Evolutionary conservation across 1,140 invertebrate genomes (phyloP).

Genomic region (Camponotus floridanus): DNA sequence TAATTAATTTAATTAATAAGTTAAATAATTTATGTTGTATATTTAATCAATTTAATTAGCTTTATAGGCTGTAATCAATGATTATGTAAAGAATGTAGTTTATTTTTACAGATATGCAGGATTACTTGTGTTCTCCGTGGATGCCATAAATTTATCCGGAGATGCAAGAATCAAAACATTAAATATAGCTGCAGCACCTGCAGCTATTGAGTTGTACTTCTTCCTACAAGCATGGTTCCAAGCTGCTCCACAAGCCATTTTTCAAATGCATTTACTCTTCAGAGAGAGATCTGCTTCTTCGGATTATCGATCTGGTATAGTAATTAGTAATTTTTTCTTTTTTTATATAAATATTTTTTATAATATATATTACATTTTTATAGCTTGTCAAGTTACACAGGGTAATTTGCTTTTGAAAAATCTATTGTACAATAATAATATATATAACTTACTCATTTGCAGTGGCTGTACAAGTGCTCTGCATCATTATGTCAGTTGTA

Average conservation of each 20-base stretch:
- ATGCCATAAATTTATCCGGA: constrained; percentile 88
- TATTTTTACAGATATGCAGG: constrained; percentile 87
- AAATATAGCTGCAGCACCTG: constrained; percentile 86
- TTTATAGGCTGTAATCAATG: not conserved
- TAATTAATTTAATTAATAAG: constrained; percentile 11
- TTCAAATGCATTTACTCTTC: constrained; percentile 88
- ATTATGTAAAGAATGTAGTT: not conserved
- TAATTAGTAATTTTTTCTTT: not conserved
- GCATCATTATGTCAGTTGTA: constrained; percentile 88
- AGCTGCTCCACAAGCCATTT: constrained; percentile 90
- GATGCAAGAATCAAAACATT: constrained; percentile 88
- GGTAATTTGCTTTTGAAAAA: not conserved
- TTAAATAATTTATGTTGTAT: not conserved
- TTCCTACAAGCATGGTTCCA: constrained; percentile 92
- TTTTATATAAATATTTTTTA: not conserved
- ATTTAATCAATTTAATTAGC: not conserved
- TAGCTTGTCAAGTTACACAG: not conserved
- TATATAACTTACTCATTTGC: constrained; percentile 77
- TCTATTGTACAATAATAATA: constrained; percentile 18
- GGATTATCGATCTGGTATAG: constrained; percentile 80
- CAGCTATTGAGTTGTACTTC: constrained; percentile 90
- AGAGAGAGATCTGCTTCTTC: constrained; percentile 76
- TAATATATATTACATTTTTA: not conserved
- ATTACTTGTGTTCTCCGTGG: constrained; percentile 90
- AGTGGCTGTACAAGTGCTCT: constrained; percentile 89